Evolutionary conservation across 2,888 invertebrate species (phyloP).

Genomic region (Parnassius orleans): DNA sequence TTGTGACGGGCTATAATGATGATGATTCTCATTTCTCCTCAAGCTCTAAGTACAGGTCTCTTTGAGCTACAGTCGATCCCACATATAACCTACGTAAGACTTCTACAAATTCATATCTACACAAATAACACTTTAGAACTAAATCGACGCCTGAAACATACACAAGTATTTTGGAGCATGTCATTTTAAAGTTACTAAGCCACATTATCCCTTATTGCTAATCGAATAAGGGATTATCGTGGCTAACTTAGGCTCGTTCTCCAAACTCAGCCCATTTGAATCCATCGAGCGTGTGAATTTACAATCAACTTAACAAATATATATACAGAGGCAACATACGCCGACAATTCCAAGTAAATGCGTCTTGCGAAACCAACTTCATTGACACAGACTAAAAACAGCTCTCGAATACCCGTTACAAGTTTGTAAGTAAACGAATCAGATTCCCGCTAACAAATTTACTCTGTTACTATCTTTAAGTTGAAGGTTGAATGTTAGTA

Average conservation of each 20-base stretch:
- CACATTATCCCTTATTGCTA: slow-evolving; percentile 38
- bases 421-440: slow-evolving; percentile 30
- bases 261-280: slow-evolving; percentile 50
- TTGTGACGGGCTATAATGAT: too few species aligned
- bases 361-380: slow-evolving; percentile 31
- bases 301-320: slow-evolving; percentile 51
- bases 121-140: too few species aligned
- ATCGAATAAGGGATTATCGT: slow-evolving; percentile 51
- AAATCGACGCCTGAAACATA: slow-evolving; percentile 4
- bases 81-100: too few species aligned
- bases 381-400: slow-evolving; percentile 30
- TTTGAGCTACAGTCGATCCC: too few species aligned
- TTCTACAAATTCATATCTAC: too few species aligned
- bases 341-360: slow-evolving; percentile 37
- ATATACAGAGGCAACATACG: slow-evolving; percentile 42
- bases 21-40: too few species aligned
- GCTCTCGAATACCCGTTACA: slow-evolving; percentile 16
- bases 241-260: slow-evolving; percentile 43
- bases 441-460: slow-evolving; percentile 38
- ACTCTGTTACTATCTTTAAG: slow-evolving; percentile 42
- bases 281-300: slow-evolving; percentile 49
- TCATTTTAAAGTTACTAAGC: slow-evolving; percentile 19
- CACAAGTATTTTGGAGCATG: slow-evolving; percentile 12
- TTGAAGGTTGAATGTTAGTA: slow-evolving; percentile 32
- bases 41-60: too few species aligned